Percentiles rank a stretch among this genome's conserved stretches.
Evolutionary conservation across 2,797 vertebrate genomes (phyloP).

Genomic region (Helarctos malayanus): DNA sequence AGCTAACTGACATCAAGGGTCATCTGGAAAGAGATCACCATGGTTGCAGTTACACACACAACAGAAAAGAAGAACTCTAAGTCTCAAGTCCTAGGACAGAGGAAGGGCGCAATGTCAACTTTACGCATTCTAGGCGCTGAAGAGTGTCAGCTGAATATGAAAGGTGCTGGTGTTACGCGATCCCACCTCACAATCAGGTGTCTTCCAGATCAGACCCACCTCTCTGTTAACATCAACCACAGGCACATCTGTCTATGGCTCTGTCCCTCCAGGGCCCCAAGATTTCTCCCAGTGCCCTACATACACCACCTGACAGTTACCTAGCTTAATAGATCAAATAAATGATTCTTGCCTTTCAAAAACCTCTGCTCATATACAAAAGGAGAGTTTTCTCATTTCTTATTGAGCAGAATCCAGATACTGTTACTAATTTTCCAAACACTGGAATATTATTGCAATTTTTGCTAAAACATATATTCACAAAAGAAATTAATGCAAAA

Average conservation of each 20-base stretch:
- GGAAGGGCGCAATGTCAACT: not conserved
- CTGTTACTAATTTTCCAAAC: not conserved
- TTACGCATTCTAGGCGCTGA: too few relatives aligned
- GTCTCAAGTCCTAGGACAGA: not conserved
- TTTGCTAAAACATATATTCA: slow-evolving; percentile 26
- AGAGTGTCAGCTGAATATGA: not conserved
- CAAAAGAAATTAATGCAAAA: slow-evolving; percentile 22
- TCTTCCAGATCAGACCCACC: not conserved
- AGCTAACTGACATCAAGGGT: not conserved
- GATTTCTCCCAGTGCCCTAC: not conserved
- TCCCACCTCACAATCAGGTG: not conserved
- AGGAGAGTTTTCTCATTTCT: not conserved
- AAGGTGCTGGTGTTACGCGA: not conserved
- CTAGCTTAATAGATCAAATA: not conserved
- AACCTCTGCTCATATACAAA: not conserved
- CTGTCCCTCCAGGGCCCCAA: not conserved
- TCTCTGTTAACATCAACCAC: not conserved
- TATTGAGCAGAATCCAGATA: not conserved
- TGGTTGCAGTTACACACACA: not conserved
- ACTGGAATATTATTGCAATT: not conserved
- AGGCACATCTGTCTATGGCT: not conserved
- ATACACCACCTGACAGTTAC: not conserved
- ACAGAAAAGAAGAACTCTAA: not conserved
- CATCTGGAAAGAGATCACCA: not conserved
- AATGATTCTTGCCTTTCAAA: not conserved